A percentile compares a stretch with the other conserved stretches of the same genome.
Evolutionary conservation across 2,113 vertebrate species (phyloP).

Genomic region (Arvicanthis niloticus): DNA sequence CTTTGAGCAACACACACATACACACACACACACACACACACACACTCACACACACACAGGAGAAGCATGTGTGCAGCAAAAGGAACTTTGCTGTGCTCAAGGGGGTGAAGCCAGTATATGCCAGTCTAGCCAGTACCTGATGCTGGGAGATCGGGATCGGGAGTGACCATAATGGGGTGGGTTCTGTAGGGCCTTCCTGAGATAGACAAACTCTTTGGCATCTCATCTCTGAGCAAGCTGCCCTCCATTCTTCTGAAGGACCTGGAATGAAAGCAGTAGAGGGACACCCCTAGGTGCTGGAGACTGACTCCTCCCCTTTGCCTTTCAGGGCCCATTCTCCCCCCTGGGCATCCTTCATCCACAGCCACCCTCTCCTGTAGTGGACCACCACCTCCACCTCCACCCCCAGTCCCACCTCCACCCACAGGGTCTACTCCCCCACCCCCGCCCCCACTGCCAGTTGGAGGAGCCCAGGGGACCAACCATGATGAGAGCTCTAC

Average conservation of each 20-base stretch:
- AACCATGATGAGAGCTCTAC: constrained; percentile 90
- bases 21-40: too few relatives aligned
- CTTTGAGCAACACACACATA: too few relatives aligned
- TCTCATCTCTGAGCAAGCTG: background rate
- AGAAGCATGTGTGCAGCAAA: background rate
- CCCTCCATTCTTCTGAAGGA: fast-evolving
- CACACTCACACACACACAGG: too few relatives aligned
- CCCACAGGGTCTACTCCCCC: constrained; percentile 91
- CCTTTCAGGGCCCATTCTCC: constrained; percentile 92
- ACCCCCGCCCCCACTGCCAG: constrained; percentile 92
- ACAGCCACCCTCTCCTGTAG: constrained; percentile 87
- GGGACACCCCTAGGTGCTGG: background rate
- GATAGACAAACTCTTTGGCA: background rate
- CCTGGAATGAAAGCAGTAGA: background rate
- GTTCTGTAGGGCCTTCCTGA: background rate
- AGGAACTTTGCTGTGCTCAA: background rate
- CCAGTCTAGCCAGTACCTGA: fast-evolving
- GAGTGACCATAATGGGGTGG: background rate
- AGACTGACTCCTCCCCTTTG: constrained; percentile 38
- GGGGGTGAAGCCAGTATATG: fast-evolving
- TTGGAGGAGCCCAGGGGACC: constrained; percentile 87
- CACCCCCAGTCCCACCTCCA: constrained; percentile 94
- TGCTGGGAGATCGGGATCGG: background rate
- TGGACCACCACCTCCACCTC: constrained; percentile 94
- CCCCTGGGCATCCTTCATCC: constrained; percentile 92